Evolutionary conservation across 2,888 invertebrate species (phyloP).

Genomic region (Diabrotica balteata): DNA sequence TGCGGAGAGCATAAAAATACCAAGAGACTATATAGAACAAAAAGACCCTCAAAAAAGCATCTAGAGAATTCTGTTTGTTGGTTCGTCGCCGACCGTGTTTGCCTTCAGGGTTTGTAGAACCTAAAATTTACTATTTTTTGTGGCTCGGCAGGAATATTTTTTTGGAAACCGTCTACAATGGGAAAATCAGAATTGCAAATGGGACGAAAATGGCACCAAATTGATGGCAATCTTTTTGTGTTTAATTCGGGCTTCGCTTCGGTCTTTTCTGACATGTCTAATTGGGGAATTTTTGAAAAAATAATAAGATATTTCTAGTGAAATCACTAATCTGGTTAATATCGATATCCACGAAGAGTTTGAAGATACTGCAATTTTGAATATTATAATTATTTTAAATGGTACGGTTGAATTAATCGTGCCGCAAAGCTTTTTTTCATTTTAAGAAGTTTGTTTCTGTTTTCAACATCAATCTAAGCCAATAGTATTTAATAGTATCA

Average conservation of each 20-base stretch:
- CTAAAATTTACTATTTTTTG: constrained; percentile 36
- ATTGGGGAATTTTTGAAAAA: no score
- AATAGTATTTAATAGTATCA: no score
- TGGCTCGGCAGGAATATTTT: constrained; percentile 32
- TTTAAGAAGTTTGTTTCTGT: no score
- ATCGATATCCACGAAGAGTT: no score
- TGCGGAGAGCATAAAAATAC: constrained; percentile 28
- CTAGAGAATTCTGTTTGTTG: constrained; percentile 32
- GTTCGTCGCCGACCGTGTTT: constrained; percentile 17
- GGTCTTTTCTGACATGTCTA: neutral
- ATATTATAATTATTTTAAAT: no score
- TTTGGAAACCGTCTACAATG: constrained; percentile 30
- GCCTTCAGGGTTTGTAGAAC: constrained; percentile 18
- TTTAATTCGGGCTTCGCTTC: constrained; percentile 1
- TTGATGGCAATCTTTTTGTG: constrained; percentile 33
- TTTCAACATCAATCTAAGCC: no score
- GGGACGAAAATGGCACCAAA: constrained; percentile 33
- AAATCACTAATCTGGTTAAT: no score
- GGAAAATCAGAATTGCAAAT: constrained; percentile 41
- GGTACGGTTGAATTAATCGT: no score
- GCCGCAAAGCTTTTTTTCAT: no score
- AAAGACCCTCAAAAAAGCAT: constrained; percentile 27
- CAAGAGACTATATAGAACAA: constrained; percentile 30
- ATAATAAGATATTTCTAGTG: no score
- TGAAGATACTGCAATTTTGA: no score